phyloP scores from a whole-genome alignment of 2,113 vertebrate genomes.

The Mandrillus leucophaeus region DNA sequence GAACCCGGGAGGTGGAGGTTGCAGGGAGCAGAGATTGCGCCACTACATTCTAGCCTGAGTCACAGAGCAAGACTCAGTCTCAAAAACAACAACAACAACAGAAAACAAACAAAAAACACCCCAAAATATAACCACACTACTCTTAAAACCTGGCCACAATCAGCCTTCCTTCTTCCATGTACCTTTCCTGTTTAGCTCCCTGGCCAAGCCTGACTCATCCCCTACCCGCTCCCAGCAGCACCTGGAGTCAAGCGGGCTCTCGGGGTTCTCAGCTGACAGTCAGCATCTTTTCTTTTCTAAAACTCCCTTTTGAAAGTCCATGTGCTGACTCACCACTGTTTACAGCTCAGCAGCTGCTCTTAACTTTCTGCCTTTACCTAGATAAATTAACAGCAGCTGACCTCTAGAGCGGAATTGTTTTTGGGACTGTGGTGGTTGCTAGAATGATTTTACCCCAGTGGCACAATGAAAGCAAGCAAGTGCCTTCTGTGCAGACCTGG shows the following conservation, averaged over 20 bases:
- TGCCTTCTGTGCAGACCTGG: not conserved
- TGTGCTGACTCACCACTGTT: not conserved
- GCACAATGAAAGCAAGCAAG: not conserved
- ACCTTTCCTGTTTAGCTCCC: not conserved
- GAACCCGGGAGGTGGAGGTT: too few relatives aligned
- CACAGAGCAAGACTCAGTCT: too few relatives aligned
- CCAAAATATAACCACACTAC: not conserved
- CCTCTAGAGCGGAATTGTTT: not conserved
- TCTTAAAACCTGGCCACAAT: not conserved
- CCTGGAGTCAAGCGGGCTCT: not conserved
- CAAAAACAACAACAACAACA: too few relatives aligned
- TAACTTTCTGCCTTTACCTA: too few relatives aligned
- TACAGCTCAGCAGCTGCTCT: not conserved
- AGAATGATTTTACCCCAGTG: not conserved
- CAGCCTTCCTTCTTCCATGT: not conserved
- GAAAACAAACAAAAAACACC: too few relatives aligned
- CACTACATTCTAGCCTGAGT: too few relatives aligned
- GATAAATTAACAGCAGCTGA: not conserved
- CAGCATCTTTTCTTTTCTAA: not conserved
- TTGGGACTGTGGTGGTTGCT: not conserved
- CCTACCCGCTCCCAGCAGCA: not conserved
- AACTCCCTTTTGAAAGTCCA: not conserved
- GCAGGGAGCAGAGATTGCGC: too few relatives aligned
- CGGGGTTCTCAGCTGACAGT: fast-evolving
- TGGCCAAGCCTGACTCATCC: too few relatives aligned